Conservation (phyloP, 2,888 invertebrate species). For the Ellobium chinense region DNA sequence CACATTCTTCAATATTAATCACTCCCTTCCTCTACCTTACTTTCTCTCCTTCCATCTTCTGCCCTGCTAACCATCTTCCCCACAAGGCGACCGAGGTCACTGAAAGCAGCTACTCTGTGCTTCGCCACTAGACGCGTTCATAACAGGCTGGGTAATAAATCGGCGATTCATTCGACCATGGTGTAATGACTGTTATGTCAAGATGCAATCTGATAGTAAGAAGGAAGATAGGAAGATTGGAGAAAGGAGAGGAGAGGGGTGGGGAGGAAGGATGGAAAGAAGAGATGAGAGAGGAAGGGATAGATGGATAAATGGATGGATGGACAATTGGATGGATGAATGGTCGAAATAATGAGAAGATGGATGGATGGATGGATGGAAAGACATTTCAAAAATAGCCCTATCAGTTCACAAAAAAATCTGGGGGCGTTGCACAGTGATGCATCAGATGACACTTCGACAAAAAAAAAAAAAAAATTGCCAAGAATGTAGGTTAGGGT, state of each 20-base stretch:
- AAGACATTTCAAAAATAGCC: not conserved
- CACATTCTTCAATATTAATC: not conserved
- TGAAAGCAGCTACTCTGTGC: too few relatives aligned
- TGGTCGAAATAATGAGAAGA: not conserved
- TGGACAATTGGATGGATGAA: not conserved
- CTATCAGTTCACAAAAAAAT: too few relatives aligned
- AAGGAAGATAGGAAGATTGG: not conserved
- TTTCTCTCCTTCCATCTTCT: not conserved
- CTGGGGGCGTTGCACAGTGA: too few relatives aligned
- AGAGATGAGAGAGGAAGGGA: not conserved
- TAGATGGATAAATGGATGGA: not conserved
- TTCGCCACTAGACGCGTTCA: too few relatives aligned
- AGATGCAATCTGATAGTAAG: too few relatives aligned
- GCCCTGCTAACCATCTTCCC: not conserved
- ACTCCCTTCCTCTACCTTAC: not conserved
- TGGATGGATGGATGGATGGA: not conserved
- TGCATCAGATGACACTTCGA: too few relatives aligned
- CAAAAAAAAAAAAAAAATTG: too few relatives aligned
- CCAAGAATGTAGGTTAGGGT: too few relatives aligned
- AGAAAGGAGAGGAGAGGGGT: not conserved
- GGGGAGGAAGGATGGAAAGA: not conserved
- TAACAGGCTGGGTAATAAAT: too few relatives aligned
- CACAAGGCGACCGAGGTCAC: too few relatives aligned
- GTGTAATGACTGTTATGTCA: too few relatives aligned
- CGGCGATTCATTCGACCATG: too few relatives aligned